Base-by-base conservation (phyloP, 2,113 vertebrate species). In the Odobenus rosmarus region DNA sequence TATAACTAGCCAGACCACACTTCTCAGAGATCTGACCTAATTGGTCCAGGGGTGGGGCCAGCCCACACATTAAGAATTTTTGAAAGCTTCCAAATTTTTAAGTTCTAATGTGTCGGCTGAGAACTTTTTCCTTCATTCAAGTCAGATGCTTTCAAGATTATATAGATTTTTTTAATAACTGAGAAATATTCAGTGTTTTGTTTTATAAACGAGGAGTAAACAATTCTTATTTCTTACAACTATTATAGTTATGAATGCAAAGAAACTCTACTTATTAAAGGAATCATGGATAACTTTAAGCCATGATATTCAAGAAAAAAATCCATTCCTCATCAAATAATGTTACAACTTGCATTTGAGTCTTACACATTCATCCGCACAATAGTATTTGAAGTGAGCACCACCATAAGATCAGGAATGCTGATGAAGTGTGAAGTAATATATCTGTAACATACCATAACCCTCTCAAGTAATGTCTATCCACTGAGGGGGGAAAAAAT, bases 1-100 rank as follows among this genome's bases (percentile, higher is more conserved):
- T 23, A 3, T 55, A 19, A 13, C 61, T 80, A 55, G 31, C 26
- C 42, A 80, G 33, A 33, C 1, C n/a, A 39, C 18, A 4, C 28
- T 62, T 46, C 93, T 74, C 84, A 76, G 74, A 83, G 55, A 80
- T 21, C 83, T 83, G 61, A 55, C 67, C n/a, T 83, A 24, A 57
- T 28, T 15, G 72, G 31, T 24, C 51, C 42, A 51, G 13, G 16
- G 7, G 5, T 24, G 46, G 23, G 19, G 8, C 46, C n/a, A 16
- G 8, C 53, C n/a, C 33, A 5, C 1, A 1, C 28, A 49, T 67
- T 12, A 71, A 46, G 18, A 86, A 71, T 36, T 55, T 69, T 55
- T 83, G 64, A 36, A 33, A 71, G 36, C 10, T 39, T 87, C 51
- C 31, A 24, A 59, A n/a, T 39, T 57, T 76, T 76, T 36, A 21